Conservation (phyloP, 2,888 invertebrate species). For the Mechanitis mazaeus region DNA sequence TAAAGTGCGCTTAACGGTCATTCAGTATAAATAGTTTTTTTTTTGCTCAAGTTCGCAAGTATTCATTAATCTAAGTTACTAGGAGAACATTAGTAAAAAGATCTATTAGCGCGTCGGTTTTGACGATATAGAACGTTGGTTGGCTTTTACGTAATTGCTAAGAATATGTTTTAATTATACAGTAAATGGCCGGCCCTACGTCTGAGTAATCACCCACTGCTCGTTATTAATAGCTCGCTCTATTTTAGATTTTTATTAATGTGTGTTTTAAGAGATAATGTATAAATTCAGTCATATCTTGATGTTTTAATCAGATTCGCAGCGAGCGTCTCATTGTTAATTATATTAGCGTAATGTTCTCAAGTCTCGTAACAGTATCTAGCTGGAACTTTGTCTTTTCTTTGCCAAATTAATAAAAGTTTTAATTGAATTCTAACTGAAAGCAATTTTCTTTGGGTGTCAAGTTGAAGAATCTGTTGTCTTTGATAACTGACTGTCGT, state of each 20-base stretch:
- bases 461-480: slow-evolving; percentile 29
- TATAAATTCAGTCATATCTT: slow-evolving; percentile 4
- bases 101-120: not conserved
- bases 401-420: slow-evolving; percentile 72
- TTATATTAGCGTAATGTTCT: slow-evolving; percentile 65
- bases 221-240: slow-evolving; percentile 52
- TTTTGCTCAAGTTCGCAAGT: not conserved
- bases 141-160: slow-evolving; percentile 15
- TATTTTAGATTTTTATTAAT: slow-evolving; percentile 41
- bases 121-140: slow-evolving; percentile 2
- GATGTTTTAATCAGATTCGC: slow-evolving; percentile 24
- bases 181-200: slow-evolving; percentile 47
- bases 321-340: slow-evolving; percentile 53
- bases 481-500: slow-evolving; percentile 24
- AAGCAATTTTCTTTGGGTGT: slow-evolving; percentile 56
- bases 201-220: slow-evolving; percentile 55
- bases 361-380: slow-evolving; percentile 58
- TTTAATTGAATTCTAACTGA: slow-evolving; percentile 70
- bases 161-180: slow-evolving; percentile 51
- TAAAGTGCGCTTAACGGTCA: too few relatives aligned
- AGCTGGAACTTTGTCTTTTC: slow-evolving; percentile 50
- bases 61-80: slow-evolving; percentile 5
- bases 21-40: too few relatives aligned
- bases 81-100: not conserved
- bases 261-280: not conserved